Evolutionary conservation across 2,888 invertebrate genomes (phyloP), one percentile per base, ranked within the genome.

Genomic region (Ophion ventricosus): DNA sequence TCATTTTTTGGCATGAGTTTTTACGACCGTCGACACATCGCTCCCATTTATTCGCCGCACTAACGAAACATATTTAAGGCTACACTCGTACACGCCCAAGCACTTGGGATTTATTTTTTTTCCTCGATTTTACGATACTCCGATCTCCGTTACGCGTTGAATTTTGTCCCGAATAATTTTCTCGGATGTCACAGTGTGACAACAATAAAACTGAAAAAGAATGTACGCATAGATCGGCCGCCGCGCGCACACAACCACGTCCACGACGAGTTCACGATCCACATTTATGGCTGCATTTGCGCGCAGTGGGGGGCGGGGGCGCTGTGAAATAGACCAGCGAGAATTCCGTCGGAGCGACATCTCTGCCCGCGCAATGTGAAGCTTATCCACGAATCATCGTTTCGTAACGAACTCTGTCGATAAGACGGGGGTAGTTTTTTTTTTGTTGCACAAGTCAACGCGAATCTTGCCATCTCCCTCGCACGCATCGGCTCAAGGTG

Each of bases 1-100:
- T 91, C 91, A 91, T 91, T 91, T 91, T 91, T 81, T 88, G 83
- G 86, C 87, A 82, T 82, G 82, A 89, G 82, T 90, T 90, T 89
- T 69, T 26, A 88, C 88, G 87, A 73, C 64, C 84, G 81, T 84
- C 87, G 85, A 86, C 80, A 74, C 80, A 80, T 76, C 83, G 78
- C 73, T 83, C 87, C 87, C 87, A 86, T 85, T 87, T 87, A 88
- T 86, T 86, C 80, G 64, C 43, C 43, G 73, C 56, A 80, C 75
- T 80, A 74, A 72, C 61, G 64, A 43, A 63, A 35, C 81, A 74
- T 75, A 67, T 75, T 74, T 66, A 59, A 29, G n/a, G 23, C 61
- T 57, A 26, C 56, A 57, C 66, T 2, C 67, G 59, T 43, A n/a
- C 3, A 56, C 10, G 35, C 40, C 66, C 64, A 35, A 63, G 59